A percentile compares a stretch with the other conserved stretches of the same genome.
Conservation (phyloP, 2,797 vertebrate species). For the Mormyrus proboscirostris region DNA sequence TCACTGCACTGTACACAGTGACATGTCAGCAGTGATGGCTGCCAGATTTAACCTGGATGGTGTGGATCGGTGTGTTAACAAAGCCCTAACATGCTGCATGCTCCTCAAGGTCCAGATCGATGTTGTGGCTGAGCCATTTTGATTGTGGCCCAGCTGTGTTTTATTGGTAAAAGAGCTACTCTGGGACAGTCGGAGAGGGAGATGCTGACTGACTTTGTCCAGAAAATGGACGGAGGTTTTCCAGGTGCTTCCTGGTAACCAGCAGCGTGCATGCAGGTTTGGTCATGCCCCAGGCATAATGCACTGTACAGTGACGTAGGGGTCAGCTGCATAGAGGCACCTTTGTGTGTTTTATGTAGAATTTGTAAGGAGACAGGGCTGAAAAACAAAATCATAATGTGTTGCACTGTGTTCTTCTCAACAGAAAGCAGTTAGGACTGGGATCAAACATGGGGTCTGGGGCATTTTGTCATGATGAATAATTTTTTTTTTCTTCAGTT, state of each 20-base stretch:
- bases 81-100: constrained; percentile 55
- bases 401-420: not conserved
- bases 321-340: not conserved
- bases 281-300: not conserved
- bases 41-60: constrained; percentile 61
- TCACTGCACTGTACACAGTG: constrained; percentile 67
- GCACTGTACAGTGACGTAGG: not conserved
- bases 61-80: constrained; percentile 52
- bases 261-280: not conserved
- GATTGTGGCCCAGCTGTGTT: not conserved
- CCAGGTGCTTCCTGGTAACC: not conserved
- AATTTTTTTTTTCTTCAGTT: not conserved
- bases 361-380: not conserved
- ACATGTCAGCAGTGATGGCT: constrained; percentile 53
- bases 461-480: not conserved
- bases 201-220: not conserved
- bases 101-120: constrained; percentile 33
- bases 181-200: not conserved
- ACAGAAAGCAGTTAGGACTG: not conserved
- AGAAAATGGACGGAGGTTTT: not conserved
- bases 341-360: not conserved
- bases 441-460: not conserved
- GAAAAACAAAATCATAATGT: not conserved
- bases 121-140: not conserved
- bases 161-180: not conserved